phyloP scores from a whole-genome alignment of 37 sponge, comb jelly and placozoan species.

The Mnemiopsis leidyi region DNA sequence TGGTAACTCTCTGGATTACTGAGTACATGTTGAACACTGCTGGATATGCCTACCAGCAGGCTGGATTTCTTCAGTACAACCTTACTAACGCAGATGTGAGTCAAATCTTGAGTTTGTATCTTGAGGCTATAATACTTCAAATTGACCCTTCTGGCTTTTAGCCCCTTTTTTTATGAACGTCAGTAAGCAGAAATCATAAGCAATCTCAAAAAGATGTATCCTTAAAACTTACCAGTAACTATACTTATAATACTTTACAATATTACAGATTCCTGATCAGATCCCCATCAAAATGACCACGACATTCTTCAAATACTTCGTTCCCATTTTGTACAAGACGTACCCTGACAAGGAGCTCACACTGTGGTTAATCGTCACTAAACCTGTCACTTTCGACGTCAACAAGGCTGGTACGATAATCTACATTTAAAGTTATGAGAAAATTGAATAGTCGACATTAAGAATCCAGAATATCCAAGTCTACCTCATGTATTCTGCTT shows the following conservation, averaged over 20 bases:
- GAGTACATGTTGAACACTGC: constrained; percentile 62
- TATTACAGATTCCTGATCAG: not conserved
- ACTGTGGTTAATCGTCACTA: not conserved
- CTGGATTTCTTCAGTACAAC: constrained; percentile 63
- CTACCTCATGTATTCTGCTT: too few relatives aligned
- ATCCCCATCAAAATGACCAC: constrained; percentile 22
- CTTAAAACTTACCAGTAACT: too few relatives aligned
- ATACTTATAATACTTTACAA: too few relatives aligned
- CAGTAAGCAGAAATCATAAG: too few relatives aligned
- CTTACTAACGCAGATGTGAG: constrained; percentile 20
- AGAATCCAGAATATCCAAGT: too few relatives aligned
- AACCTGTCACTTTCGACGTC: constrained; percentile 10
- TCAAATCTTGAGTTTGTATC: not conserved
- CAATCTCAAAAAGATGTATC: too few relatives aligned
- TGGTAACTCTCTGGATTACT: constrained; percentile 59
- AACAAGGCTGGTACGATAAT: not conserved
- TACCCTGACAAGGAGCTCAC: constrained; percentile 34
- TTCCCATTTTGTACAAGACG: not conserved
- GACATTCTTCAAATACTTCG: not conserved
- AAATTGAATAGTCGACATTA: too few relatives aligned
- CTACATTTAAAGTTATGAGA: too few relatives aligned
- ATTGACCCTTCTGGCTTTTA: too few relatives aligned
- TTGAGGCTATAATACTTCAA: not conserved
- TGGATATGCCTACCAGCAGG: constrained; percentile 33
- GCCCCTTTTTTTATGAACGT: too few relatives aligned